A percentile compares a stretch with the other conserved stretches of the same genome.
Conservation (phyloP, 2,888 invertebrate genomes). For the Molanna angustata region DNA sequence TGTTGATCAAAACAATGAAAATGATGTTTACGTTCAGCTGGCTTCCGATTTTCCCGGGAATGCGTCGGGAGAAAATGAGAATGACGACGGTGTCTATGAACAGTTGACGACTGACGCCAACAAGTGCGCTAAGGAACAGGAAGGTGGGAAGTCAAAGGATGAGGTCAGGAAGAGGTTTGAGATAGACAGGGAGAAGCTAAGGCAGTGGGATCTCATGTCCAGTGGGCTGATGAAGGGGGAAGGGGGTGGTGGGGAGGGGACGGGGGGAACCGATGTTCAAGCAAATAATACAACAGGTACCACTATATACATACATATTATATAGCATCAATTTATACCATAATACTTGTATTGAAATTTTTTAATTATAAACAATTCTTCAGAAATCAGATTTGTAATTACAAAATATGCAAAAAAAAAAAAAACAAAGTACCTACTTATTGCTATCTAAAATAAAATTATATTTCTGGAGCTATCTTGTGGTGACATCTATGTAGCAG, state of each 20-base stretch:
- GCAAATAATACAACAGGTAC: constrained; percentile 10
- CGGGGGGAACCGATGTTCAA: constrained; percentile 9
- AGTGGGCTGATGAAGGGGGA: constrained; percentile 67
- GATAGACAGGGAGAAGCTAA: constrained; percentile 80
- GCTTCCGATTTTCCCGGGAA: too few species aligned
- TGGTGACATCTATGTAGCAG: too few species aligned
- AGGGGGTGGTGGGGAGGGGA: constrained; percentile 35
- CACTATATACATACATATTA: too few species aligned
- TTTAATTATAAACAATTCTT: too few species aligned
- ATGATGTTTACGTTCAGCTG: constrained; percentile 54
- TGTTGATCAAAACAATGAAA: constrained; percentile 43
- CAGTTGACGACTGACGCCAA: constrained; percentile 48
- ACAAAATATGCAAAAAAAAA: too few species aligned
- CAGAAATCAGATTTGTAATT: too few species aligned
- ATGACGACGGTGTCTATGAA: constrained; percentile 59
- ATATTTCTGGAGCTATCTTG: too few species aligned
- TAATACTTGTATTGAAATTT: too few species aligned
- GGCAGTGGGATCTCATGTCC: constrained; percentile 88
- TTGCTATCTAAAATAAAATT: too few species aligned
- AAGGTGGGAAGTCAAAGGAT: constrained; percentile 5
- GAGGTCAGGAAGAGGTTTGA: constrained; percentile 52
- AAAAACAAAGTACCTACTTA: too few species aligned
- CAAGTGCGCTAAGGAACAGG: constrained; percentile 30
- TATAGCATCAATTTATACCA: too few species aligned
- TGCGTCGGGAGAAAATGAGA: constrained; percentile 28